phyloP scores from a whole-genome alignment of 1,140 invertebrate species.

The Mercenaria mercenaria region DNA sequence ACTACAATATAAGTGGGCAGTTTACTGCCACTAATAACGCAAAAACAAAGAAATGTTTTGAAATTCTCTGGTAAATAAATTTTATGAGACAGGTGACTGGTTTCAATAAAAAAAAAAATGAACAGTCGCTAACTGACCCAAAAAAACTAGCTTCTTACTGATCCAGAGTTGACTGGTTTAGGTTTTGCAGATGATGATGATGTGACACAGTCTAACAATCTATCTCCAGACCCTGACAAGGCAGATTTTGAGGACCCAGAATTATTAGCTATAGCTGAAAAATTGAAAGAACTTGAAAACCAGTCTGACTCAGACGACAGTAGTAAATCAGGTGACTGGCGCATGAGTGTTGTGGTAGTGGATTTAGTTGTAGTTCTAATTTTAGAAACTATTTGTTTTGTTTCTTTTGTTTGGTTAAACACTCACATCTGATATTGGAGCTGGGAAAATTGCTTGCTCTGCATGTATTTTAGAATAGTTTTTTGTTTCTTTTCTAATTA shows the following conservation, averaged over 20 bases:
- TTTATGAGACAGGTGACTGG: too few relatives aligned
- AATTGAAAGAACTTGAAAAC: slow-evolving; percentile 76
- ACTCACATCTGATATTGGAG: neutral
- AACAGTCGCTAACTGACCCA: too few relatives aligned
- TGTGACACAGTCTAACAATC: slow-evolving; percentile 69
- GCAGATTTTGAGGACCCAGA: slow-evolving; percentile 77
- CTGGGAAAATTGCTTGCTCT: neutral
- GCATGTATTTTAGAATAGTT: too few relatives aligned
- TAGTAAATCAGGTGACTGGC: slow-evolving; percentile 51
- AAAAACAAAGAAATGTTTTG: too few relatives aligned
- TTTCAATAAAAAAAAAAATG: too few relatives aligned
- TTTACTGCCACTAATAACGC: too few relatives aligned
- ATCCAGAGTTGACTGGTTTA: slow-evolving; percentile 64
- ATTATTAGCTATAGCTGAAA: slow-evolving; percentile 80
- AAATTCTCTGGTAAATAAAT: too few relatives aligned
- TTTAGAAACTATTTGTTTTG: neutral
- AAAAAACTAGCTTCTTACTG: too few relatives aligned
- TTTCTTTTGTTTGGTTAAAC: neutral
- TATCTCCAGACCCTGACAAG: slow-evolving; percentile 74
- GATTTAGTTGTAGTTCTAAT: slow-evolving; percentile 14
- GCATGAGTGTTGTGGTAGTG: slow-evolving; percentile 49
- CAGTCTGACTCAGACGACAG: slow-evolving; percentile 77
- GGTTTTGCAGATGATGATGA: slow-evolving; percentile 81
- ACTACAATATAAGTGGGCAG: too few relatives aligned
- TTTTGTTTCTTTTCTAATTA: too few relatives aligned